Evolutionary conservation across 1,140 invertebrate genomes (phyloP), one percentile per base, ranked within the genome.

Genomic region (Zaprionus ornatus): DNA sequence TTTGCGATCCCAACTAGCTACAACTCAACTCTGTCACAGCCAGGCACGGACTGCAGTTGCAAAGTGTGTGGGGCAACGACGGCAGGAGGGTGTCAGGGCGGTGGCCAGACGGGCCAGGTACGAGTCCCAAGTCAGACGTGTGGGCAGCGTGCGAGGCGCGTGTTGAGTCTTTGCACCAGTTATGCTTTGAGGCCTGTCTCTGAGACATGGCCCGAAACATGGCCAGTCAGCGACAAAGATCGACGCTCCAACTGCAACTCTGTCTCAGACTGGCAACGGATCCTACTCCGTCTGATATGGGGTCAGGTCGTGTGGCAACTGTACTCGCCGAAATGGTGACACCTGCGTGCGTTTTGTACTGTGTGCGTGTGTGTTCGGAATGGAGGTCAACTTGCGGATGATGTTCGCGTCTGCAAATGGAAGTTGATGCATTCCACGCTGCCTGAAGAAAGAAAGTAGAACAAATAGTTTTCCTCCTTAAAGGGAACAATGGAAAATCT

Each of bases 21-120:
- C 73, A 76, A 79, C 73, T 64, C 73, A 75, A 71, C 73, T 79
- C 73, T 79, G 72, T 75, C 76, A 55, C 64, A 75, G 71, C 59
- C 54, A 62, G 59, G 19, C 27, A 50, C 45, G 4, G 21, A 37
- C 10, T 52, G 61, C 37, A 27, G 59, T 35, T n/a, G 59, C 15
- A 3, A 13, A 10, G 12, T 19, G 60, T 13, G 42, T 10, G 42
- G 0, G 15, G 19, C n/a, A n/a, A n/a, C n/a, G n/a, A n/a, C n/a
- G n/a, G 5, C 19, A 17, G 3, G 6, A 4, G 62, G 29, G 12
- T 13, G 4, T 9, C 5, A 64, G 21, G 48, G 19, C 13, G 52
- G 37, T 61, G n/a, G 25, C 3, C 17, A 42, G 50, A 25, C 15
- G 21, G n/a, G 35, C 25, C 6, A 37, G 42, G 12, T 52, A 23